phyloP scores from a whole-genome alignment of 2,113 vertebrate species.

The Bombycilla garrulus region DNA sequence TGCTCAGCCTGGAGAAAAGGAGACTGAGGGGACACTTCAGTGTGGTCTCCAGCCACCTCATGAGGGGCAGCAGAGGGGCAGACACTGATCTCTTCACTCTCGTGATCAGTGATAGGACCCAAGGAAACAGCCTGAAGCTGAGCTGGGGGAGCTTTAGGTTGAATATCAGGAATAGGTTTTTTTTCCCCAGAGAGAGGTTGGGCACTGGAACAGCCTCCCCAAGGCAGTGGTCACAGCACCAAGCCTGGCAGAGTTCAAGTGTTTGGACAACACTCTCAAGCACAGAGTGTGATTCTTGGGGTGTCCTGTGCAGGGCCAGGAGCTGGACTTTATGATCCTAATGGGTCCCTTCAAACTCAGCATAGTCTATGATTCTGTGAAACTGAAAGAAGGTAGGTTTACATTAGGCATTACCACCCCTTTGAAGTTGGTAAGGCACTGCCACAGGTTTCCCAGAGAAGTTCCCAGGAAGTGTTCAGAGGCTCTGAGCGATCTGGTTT shows the following conservation, averaged over 20 bases:
- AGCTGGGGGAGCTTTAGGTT: neutral
- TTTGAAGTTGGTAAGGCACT: neutral
- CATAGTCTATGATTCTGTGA: neutral
- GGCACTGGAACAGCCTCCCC: neutral
- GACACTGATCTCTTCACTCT: neutral
- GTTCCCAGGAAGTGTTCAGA: neutral
- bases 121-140: neutral
- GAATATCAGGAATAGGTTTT: neutral
- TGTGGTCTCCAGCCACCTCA: no score
- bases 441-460: neutral
- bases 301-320: neutral
- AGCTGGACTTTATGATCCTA: neutral
- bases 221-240: neutral
- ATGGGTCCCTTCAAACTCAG: neutral
- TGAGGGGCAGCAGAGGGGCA: rapidly evolving
- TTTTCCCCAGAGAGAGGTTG: neutral
- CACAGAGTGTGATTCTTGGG: neutral
- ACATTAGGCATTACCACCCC: neutral
- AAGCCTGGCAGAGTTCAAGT: neutral
- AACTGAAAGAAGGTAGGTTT: neutral
- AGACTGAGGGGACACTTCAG: neutral
- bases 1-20: neutral
- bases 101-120: rapidly evolving
- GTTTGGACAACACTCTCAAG: neutral
- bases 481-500: neutral